A percentile compares a stretch with the other conserved stretches of the same genome.
Evolutionary conservation across 2,113 vertebrate genomes (phyloP).

Genomic region (Engystomops pustulosus): DNA sequence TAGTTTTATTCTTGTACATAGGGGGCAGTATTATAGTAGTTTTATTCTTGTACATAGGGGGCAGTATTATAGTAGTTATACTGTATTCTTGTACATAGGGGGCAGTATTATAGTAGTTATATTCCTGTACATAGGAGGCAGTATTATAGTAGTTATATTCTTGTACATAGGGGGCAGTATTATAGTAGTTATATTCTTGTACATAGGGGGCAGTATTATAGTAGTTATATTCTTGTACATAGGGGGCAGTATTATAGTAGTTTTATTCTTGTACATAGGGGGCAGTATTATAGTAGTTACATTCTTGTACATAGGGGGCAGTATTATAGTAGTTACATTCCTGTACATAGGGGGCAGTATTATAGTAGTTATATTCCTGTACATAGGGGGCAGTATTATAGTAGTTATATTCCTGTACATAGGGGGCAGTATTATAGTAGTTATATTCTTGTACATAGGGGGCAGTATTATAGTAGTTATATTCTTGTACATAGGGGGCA

Average conservation of each 20-base stretch:
- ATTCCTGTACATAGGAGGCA: too few relatives aligned
- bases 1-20: too few relatives aligned
- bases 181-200: too few relatives aligned
- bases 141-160: too few relatives aligned
- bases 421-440: too few relatives aligned
- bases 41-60: too few relatives aligned
- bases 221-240: background rate
- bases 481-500: background rate
- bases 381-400: background rate
- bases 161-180: too few relatives aligned
- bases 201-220: background rate
- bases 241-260: background rate
- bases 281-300: conserved; percentile 7
- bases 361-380: background rate
- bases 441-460: background rate
- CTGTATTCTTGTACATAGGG: too few relatives aligned
- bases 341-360: background rate
- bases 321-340: conserved; percentile 1
- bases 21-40: too few relatives aligned
- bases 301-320: background rate
- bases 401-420: too few relatives aligned
- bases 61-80: too few relatives aligned
- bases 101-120: too few relatives aligned
- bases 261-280: conserved; percentile 1
- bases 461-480: background rate